Conservation (phyloP, 2,888 invertebrate species). For the Macrophya alboannulata region DNA sequence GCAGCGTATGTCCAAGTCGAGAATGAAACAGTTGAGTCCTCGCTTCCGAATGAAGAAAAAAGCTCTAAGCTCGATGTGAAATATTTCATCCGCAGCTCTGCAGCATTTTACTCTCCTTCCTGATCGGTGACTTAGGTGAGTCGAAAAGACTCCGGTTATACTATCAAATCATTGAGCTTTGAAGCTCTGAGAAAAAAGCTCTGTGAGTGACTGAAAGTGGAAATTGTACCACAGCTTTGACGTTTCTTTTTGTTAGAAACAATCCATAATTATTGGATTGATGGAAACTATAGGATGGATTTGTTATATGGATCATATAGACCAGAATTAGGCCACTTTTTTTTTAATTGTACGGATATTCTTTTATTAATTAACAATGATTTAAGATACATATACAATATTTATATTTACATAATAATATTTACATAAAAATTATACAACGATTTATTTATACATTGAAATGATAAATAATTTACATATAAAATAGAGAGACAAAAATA, state of each 20-base stretch:
- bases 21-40: conserved; percentile 22
- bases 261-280: neutral
- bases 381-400: conserved; percentile 72
- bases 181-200: neutral
- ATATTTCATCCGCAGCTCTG: conserved; percentile 37
- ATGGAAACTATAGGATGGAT: neutral
- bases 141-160: conserved; percentile 27
- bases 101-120: neutral
- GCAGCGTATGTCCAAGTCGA: conserved; percentile 11
- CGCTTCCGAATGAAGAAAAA: neutral
- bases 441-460: conserved; percentile 66
- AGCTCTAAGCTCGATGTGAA: conserved; percentile 29
- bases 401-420: conserved; percentile 67
- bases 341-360: conserved; percentile 68
- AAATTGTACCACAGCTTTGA: neutral
- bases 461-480: conserved; percentile 70
- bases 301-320: conserved; percentile 11
- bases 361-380: conserved; percentile 78
- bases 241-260: neutral
- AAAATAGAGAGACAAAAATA: conserved; percentile 67
- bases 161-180: conserved; percentile 27
- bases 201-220: neutral
- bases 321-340: neutral
- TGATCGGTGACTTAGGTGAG: neutral
- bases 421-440: conserved; percentile 65